Evolutionary conservation across 1,140 invertebrate genomes (phyloP), one percentile per base, ranked within the genome.

Genomic region (Bacillus rossius): DNA sequence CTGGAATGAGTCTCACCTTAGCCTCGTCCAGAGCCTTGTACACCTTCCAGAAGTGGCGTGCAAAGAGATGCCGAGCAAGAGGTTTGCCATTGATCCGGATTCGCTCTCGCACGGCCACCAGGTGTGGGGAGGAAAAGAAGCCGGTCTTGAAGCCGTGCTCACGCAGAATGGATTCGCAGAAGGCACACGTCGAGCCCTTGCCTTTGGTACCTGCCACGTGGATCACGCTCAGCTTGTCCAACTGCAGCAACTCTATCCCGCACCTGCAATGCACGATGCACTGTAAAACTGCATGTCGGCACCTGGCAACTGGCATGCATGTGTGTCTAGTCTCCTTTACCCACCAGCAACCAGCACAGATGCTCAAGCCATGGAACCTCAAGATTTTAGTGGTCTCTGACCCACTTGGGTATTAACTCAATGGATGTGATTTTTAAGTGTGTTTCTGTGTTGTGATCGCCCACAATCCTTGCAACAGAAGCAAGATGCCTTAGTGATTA

Each of bases 121-220:
- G 73, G 76, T 99, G 98, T 1, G 98, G 98, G 0, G 96, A 99
- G 38, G 91, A 94, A 73, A 85, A 99, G 68, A 99, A 94, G 2
- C 97, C 98, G 0, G 96, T 99, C 65, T 81, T 87, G 65, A 84
- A 90, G 1, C 94, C 94, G 69, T 92, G 84, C 1, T 84, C 69
- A 0, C 91, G 80, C 13, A 99, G 77, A 63, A 99, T 93, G 0
- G 87, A 85, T 70, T 99, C 98, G 48, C 84, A 83, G 70, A 93
- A 89, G 0, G 96, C 94, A 74, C 95, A 96, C 0, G 96, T 98
- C 14, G 94, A 96, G 17, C 89, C 89, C 81, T 92, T 92, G 34
- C 96, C 96, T 80, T 99, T 99, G 0, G 96, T 99, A 5, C 98
- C 98, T 64, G 91, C 80, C 1, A 99, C 84, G 79, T 99, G 96